Conservation (phyloP, 2,888 invertebrate genomes). For the Melinaea menophilus region DNA sequence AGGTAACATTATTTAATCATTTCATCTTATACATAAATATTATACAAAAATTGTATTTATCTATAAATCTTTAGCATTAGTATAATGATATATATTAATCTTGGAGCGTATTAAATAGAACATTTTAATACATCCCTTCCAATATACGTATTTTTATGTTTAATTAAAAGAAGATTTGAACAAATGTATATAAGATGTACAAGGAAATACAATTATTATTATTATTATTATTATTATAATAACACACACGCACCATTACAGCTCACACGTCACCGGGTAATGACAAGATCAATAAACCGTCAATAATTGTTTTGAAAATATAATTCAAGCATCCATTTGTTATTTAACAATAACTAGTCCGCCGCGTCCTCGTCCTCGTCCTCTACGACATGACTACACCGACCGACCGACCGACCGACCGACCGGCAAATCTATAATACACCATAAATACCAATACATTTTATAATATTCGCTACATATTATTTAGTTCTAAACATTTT, state of each 20-base stretch:
- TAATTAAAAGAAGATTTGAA: too few relatives aligned
- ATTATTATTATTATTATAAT: too few relatives aligned
- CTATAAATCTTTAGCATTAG: too few relatives aligned
- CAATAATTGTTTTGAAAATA: constrained; percentile 44
- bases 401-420: constrained; percentile 26
- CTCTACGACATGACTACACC: constrained; percentile 17
- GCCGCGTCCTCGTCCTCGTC: constrained; percentile 35
- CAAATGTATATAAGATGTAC: too few relatives aligned
- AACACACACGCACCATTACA: not conserved
- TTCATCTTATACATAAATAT: too few relatives aligned
- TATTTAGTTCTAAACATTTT: not conserved
- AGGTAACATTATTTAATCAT: too few relatives aligned
- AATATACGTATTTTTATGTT: too few relatives aligned
- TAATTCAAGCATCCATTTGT: constrained; percentile 41
- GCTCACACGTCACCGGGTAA: constrained; percentile 17
- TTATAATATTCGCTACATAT: constrained; percentile 13
- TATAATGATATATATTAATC: too few relatives aligned
- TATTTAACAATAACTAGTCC: constrained; percentile 34
- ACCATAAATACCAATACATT: constrained; percentile 26
- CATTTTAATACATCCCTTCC: too few relatives aligned
- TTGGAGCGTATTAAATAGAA: too few relatives aligned
- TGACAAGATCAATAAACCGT: constrained; percentile 31
- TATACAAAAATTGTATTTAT: too few relatives aligned
- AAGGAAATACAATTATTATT: too few relatives aligned
- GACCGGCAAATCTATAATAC: constrained; percentile 39